Evolutionary conservation across 2,888 invertebrate genomes (phyloP), one percentile per base, ranked within the genome.

Genomic region (Griposia aprilina): DNA sequence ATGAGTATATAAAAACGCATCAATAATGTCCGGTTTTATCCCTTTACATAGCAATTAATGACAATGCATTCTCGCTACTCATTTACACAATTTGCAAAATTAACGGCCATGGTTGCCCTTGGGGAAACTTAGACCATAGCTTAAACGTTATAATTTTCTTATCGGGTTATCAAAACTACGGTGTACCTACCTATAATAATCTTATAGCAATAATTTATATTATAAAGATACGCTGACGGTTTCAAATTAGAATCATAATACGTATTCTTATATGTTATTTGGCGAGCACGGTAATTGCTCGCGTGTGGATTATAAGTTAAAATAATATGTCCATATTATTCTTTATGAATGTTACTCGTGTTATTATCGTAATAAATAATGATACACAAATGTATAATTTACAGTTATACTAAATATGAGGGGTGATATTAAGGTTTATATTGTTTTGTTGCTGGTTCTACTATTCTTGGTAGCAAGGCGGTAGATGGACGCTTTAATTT

Each of bases 251-350:
- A 93, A 90, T 90, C 90, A 90, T 94, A 94, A 94, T 93, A 92
- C 90, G 91, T 93, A 93, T 93, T 92, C 91, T 93, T 93, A 93
- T 91, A 90, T 93, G 93, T 94, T 93, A 94, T 94, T 93, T 91
- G 90, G 93, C 91, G 91, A 90, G 82, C 78, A 89, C 89, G 85
- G 92, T 95, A 94, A 95, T 95, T 95, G 95, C 91, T 87, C 91
- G 90, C 92, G 93, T 93, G 93, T 91, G 86, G 88, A 90, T 91
- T 92, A 91, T 93, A 92, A 90, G 91, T 94, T 91, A 92, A 93
- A 91, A 93, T 92, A 91, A 91, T 92, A 92, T 89, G 89, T 90
- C 86, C 91, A 92, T 93, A 93, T 92, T 92, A 90, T 91, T 91
- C 87, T 91, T 88, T 90, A 90, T 90, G 91, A 91, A 89, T 90